phyloP scores from a whole-genome alignment of 1,140 invertebrate genomes.

The Dendroctonus ponderosae region DNA sequence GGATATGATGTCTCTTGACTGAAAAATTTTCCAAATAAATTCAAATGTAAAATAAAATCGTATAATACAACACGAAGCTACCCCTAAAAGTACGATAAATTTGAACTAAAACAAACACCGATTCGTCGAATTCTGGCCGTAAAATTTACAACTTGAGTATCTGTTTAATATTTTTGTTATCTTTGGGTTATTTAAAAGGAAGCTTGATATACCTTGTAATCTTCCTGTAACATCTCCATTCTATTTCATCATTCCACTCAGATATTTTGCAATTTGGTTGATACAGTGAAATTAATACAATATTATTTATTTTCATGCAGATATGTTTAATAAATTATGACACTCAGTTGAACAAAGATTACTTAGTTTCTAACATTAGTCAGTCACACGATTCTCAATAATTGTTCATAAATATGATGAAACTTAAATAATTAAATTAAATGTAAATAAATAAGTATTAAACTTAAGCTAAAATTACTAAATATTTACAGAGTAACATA shows the following conservation, averaged over 20 bases:
- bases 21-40: too few relatives aligned
- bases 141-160: background rate
- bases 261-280: background rate
- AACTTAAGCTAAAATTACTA: constrained; percentile 1
- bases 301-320: background rate
- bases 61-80: too few relatives aligned
- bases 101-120: too few relatives aligned
- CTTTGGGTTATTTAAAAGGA: background rate
- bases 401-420: background rate
- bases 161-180: background rate
- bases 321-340: constrained; percentile 11
- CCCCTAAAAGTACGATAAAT: too few relatives aligned
- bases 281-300: background rate
- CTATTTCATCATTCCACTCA: background rate
- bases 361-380: background rate
- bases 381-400: constrained; percentile 1
- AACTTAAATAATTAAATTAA: constrained; percentile 7
- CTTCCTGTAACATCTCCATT: background rate
- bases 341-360: constrained; percentile 1
- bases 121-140: too few relatives aligned
- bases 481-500: background rate
- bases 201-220: background rate
- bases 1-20: too few relatives aligned
- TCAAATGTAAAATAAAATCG: too few relatives aligned
- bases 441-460: background rate